These are phyloP conservation scores for Alauda arvensis DNA, from an alignment of 2,797 vertebrate genomes.

Conservation along the genomic window DNA sequence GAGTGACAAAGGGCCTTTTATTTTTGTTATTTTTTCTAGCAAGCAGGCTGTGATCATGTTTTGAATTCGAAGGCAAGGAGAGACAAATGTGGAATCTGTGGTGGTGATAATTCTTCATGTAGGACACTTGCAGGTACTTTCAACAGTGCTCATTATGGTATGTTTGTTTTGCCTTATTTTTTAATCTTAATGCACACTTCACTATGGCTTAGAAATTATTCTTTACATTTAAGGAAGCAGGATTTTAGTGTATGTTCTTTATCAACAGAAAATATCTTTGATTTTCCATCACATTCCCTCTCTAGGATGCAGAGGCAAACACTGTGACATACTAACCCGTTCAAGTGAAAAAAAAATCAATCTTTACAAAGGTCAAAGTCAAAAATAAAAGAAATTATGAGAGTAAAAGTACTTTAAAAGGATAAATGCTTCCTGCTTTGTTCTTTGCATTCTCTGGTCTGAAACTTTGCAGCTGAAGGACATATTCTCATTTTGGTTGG, in stretches of 20 bases:
- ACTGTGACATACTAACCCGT: neutral
- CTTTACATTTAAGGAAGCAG: neutral
- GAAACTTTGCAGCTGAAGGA: neutral
- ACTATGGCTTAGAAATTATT: neutral
- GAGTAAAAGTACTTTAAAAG: neutral
- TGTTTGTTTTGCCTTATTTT: constrained; percentile 35
- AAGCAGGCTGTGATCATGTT: constrained; percentile 96
- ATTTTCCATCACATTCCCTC: neutral
- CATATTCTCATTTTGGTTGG: neutral
- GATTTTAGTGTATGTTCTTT: neutral
- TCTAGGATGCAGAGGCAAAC: neutral
- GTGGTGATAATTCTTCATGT: constrained; percentile 94
- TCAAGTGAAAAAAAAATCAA: neutral
- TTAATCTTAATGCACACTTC: neutral
- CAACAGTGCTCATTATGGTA: constrained; percentile 92
- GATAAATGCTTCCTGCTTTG: neutral
- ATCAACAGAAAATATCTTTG: neutral
- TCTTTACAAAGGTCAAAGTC: neutral
- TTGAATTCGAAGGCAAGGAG: constrained; percentile 92
- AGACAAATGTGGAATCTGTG: constrained; percentile 95
- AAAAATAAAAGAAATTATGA: neutral
- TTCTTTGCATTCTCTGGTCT: neutral
- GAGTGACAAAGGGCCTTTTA: neutral
- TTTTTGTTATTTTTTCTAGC: constrained; percentile 70
- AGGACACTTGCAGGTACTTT: constrained; percentile 89